A percentile compares a stretch with the other conserved stretches of the same genome.
Evolutionary conservation across 2,797 vertebrate genomes (phyloP).

Genomic region (Myoxocephalus aenaeus): DNA sequence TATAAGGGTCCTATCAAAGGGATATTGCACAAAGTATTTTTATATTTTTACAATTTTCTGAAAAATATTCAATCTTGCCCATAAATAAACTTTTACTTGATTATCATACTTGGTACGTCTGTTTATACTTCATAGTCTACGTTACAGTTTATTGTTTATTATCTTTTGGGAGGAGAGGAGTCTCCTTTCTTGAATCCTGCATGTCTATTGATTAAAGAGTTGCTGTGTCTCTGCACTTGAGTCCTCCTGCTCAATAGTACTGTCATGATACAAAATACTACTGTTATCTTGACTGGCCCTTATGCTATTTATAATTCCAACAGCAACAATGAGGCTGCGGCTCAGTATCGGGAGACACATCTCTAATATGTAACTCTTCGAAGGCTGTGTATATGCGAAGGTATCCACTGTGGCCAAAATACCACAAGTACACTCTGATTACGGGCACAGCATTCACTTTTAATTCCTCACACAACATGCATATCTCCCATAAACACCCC

Average conservation of each 20-base stretch:
- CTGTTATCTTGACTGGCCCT: background rate
- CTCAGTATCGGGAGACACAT: background rate
- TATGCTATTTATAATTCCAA: background rate
- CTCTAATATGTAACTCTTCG: background rate
- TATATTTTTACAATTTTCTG: no score
- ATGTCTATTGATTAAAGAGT: background rate
- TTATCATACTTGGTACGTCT: no score
- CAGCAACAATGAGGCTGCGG: background rate
- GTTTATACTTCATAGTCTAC: background rate
- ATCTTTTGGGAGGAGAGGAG: background rate
- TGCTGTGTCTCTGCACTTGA: background rate
- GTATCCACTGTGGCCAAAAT: background rate
- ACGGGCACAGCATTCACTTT: background rate
- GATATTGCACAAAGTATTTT: background rate
- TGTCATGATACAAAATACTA: background rate
- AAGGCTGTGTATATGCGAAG: background rate
- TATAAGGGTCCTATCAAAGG: background rate
- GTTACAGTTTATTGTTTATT: background rate
- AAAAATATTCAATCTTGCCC: no score
- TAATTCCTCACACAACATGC: background rate
- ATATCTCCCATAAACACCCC: slow-evolving; percentile 1
- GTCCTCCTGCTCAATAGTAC: no score
- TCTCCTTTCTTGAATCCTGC: background rate
- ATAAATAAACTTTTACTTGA: no score
- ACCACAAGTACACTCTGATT: background rate